These are phyloP conservation scores for Mixornis gularis DNA, from an alignment of 2,113 vertebrate genomes.

Conservation along the genomic window DNA sequence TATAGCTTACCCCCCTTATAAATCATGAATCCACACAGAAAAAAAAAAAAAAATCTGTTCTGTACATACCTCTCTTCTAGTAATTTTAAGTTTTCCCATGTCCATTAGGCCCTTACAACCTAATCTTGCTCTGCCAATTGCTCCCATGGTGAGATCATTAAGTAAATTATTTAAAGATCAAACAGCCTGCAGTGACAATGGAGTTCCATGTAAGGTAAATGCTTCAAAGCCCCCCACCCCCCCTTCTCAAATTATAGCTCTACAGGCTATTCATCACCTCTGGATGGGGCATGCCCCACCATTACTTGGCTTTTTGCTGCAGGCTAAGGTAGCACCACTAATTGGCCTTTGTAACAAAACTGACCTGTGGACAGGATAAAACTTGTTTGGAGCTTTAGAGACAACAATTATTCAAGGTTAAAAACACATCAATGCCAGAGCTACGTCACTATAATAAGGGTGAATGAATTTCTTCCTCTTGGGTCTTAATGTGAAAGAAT, in stretches of 20 bases:
- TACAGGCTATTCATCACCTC: slow-evolving; percentile 87
- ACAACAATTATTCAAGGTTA: slow-evolving; percentile 86
- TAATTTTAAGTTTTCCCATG: slow-evolving; percentile 88
- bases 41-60: slow-evolving; percentile 39
- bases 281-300: slow-evolving; percentile 85
- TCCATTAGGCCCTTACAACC: slow-evolving; percentile 96
- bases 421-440: slow-evolving; percentile 78
- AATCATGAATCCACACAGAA: slow-evolving; percentile 52
- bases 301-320: slow-evolving; percentile 94
- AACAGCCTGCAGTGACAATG: slow-evolving; percentile 97
- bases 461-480: slow-evolving; percentile 81
- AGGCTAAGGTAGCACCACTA: slow-evolving; percentile 98
- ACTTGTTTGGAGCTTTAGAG: slow-evolving; percentile 88
- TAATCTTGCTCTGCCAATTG: slow-evolving; percentile 97
- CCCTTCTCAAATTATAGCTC: slow-evolving; percentile 92
- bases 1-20: not conserved
- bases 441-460: slow-evolving; percentile 75
- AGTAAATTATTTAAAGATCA: slow-evolving; percentile 99
- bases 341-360: slow-evolving; percentile 99
- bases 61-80: slow-evolving; percentile 70
- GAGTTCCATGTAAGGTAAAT: slow-evolving; percentile 97
- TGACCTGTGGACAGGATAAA: slow-evolving; percentile 95
- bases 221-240: slow-evolving; percentile 84
- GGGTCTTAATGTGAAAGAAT: slow-evolving; percentile 76
- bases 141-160: slow-evolving; percentile 99